Evolutionary conservation across 30 jellyfish, hydroid and myxozoan genomes (phyloP).

Genomic region (Chrysaora quinquecirrha): DNA sequence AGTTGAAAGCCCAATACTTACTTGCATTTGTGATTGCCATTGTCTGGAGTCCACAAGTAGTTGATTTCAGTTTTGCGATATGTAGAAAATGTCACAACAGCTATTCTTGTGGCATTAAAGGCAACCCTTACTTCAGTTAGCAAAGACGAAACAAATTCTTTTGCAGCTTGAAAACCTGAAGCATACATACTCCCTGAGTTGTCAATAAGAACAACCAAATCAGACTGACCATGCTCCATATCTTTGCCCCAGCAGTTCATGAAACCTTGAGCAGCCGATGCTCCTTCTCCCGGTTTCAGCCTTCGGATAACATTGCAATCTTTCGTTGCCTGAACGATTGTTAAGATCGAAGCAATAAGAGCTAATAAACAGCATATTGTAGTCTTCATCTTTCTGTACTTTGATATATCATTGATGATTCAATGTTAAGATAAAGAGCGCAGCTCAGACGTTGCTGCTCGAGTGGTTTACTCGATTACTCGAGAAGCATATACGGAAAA

Average conservation of each 20-base stretch:
- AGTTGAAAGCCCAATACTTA: neutral
- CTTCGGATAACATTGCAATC: neutral
- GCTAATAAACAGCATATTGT: neutral
- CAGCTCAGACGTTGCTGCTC: neutral
- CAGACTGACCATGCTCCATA: conserved; percentile 85
- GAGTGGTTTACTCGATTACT: neutral
- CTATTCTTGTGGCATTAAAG: conserved; percentile 79
- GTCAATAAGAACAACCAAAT: conserved; percentile 73
- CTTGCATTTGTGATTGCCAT: conserved; percentile 62
- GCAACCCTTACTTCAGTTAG: conserved; percentile 68
- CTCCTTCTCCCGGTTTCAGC: neutral
- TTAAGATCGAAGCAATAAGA: no score
- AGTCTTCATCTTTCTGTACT: neutral
- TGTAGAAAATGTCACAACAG: conserved; percentile 71
- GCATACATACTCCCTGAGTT: conserved; percentile 79
- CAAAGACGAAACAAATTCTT: conserved; percentile 55
- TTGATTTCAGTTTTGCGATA: conserved; percentile 37
- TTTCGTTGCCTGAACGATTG: neutral
- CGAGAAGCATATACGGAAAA: neutral
- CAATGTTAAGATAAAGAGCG: neutral
- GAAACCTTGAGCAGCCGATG: conserved; percentile 13
- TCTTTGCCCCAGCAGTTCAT: conserved; percentile 78
- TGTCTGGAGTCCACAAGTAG: conserved; percentile 60
- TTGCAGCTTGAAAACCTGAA: conserved; percentile 66
- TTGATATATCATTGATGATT: no score